Conservation (phyloP, 2,113 vertebrate species). For the Takifugu flavidus region DNA sequence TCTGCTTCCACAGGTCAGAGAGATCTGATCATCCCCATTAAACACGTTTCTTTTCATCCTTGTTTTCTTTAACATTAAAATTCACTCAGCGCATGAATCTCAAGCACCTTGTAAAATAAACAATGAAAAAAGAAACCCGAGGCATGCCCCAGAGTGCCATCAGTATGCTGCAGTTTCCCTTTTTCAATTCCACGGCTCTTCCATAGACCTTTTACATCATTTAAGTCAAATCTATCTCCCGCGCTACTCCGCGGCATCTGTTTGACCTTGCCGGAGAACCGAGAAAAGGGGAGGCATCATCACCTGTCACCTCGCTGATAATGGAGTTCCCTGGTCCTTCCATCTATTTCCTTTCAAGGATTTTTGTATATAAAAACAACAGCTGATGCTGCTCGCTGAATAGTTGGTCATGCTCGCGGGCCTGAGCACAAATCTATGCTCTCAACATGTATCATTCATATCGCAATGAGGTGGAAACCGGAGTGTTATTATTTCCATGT, state of each 20-base stretch:
- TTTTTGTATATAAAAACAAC: slow-evolving; percentile 35
- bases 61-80: too few species aligned
- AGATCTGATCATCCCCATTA: slow-evolving; percentile 34
- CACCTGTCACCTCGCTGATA: slow-evolving; percentile 57
- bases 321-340: slow-evolving; percentile 51
- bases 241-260: slow-evolving; percentile 16
- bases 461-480: slow-evolving; percentile 15
- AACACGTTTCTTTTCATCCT: too few species aligned
- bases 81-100: neutral
- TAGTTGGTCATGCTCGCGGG: slow-evolving; percentile 30
- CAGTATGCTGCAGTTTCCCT: slow-evolving; percentile 1
- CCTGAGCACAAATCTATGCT: slow-evolving; percentile 2
- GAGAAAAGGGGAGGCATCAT: slow-evolving; percentile 42
- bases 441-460: slow-evolving; percentile 38
- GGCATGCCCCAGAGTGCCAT: slow-evolving; percentile 1
- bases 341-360: slow-evolving; percentile 42
- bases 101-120: neutral
- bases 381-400: slow-evolving; percentile 10
- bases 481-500: slow-evolving; percentile 14
- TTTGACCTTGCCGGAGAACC: slow-evolving; percentile 40
- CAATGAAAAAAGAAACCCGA: slow-evolving; percentile 8
- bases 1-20: slow-evolving; percentile 31
- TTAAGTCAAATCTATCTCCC: slow-evolving; percentile 37
- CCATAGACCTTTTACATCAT: slow-evolving; percentile 35
- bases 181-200: slow-evolving; percentile 8